Percentiles rank a stretch among this genome's conserved stretches.
These are phyloP conservation scores for Phymorhynchus buccinoides DNA, from an alignment of 1,140 invertebrate genomes.

Conservation along the genomic window DNA sequence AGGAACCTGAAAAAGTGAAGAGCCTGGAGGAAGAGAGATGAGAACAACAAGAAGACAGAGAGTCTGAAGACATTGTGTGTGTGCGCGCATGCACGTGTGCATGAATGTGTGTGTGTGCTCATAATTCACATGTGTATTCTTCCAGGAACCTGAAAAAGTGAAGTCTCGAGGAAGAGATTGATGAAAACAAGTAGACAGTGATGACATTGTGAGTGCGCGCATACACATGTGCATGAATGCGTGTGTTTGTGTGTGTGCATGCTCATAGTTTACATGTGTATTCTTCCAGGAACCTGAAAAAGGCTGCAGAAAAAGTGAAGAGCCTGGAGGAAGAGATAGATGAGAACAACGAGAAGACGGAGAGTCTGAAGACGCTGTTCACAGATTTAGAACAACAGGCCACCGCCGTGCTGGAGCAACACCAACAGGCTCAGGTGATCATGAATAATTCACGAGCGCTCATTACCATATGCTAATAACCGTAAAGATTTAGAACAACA, in stretches of 20 bases:
- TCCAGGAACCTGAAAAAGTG: too few species aligned
- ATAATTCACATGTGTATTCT: too few species aligned
- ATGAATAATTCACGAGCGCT: too few species aligned
- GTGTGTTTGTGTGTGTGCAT: too few species aligned
- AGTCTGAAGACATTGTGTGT: conserved; percentile 63
- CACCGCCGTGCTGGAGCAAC: conserved; percentile 74
- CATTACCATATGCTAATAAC: too few species aligned
- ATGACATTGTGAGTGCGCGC: too few species aligned
- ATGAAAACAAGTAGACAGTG: too few species aligned
- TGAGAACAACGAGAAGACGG: conserved; percentile 65
- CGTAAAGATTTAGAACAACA: conserved; percentile 69
- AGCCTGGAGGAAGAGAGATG: conserved; percentile 66
- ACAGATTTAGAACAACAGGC: conserved; percentile 70
- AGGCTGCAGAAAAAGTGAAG: conserved; percentile 80
- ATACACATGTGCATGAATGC: too few species aligned
- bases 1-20: conserved; percentile 81
- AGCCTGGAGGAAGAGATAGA: conserved; percentile 67
- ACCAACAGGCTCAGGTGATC: conserved; percentile 74
- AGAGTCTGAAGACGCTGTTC: conserved; percentile 61
- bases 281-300: conserved; percentile 79
- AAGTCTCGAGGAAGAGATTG: too few species aligned
- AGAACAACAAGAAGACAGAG: conserved; percentile 64
- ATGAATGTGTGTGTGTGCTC: too few species aligned
- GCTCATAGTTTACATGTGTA: too few species aligned
- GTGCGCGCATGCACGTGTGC: too few species aligned